phyloP scores from a whole-genome alignment of 2,888 invertebrate genomes.

The Parthenolecanium corni region DNA sequence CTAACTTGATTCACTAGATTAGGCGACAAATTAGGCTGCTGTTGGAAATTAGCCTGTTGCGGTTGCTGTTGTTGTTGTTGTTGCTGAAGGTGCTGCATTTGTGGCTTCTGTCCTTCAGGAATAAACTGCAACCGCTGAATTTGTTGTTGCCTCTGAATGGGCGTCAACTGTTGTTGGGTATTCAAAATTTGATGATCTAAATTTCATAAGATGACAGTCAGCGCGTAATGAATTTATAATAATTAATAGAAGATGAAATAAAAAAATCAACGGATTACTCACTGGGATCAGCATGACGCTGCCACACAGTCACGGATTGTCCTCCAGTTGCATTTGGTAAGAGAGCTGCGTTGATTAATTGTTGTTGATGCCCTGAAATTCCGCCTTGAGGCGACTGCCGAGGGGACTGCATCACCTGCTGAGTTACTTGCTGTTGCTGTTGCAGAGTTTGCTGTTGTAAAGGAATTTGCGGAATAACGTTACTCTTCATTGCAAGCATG shows the following conservation, averaged over 20 bases:
- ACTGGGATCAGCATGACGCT: not conserved
- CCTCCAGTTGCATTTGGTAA: slow-evolving; percentile 15
- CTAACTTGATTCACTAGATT: slow-evolving; percentile 6
- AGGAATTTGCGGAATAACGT: slow-evolving; percentile 19
- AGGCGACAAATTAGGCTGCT: slow-evolving; percentile 1
- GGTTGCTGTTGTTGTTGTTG: slow-evolving; percentile 37
- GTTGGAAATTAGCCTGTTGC: slow-evolving; percentile 14
- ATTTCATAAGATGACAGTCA: no score
- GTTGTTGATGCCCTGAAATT: not conserved
- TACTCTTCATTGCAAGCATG: slow-evolving; percentile 19
- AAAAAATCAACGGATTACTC: not conserved
- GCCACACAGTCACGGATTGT: slow-evolving; percentile 14
- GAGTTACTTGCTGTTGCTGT: slow-evolving; percentile 37
- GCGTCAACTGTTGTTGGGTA: slow-evolving; percentile 33
- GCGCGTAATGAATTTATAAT: not conserved
- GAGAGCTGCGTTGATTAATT: slow-evolving; percentile 5
- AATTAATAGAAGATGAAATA: no score
- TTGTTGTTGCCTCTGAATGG: slow-evolving; percentile 40
- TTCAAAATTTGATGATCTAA: slow-evolving; percentile 25
- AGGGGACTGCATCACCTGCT: slow-evolving; percentile 3
- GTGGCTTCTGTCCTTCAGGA: slow-evolving; percentile 32
- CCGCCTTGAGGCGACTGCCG: slow-evolving; percentile 2
- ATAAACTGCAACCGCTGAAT: slow-evolving; percentile 35
- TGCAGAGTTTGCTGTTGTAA: slow-evolving; percentile 21
- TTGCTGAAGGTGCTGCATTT: slow-evolving; percentile 33